Evolutionary conservation across 2,888 invertebrate genomes (phyloP).

Genomic region (Apodemia duryi): DNA sequence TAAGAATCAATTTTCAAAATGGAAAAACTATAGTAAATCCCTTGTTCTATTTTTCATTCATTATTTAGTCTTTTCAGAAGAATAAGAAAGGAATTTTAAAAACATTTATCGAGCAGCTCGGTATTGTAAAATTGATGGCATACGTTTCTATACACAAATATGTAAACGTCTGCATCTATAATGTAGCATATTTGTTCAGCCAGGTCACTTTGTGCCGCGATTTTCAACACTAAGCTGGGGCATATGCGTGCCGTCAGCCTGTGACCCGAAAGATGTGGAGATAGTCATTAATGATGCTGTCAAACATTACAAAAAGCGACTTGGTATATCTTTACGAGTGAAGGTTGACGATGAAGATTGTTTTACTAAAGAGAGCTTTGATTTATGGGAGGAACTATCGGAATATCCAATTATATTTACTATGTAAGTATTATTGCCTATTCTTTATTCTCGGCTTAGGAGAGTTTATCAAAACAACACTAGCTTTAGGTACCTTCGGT

Average conservation of each 20-base stretch:
- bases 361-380: constrained; percentile 61
- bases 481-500: too few relatives aligned
- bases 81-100: too few relatives aligned
- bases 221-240: constrained; percentile 86
- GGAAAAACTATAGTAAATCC: too few relatives aligned
- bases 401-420: constrained; percentile 62
- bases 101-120: too few relatives aligned
- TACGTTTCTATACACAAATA: too few relatives aligned
- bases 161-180: constrained; percentile 1
- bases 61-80: too few relatives aligned
- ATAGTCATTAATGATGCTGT: constrained; percentile 78
- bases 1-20: too few relatives aligned
- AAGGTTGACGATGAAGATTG: constrained; percentile 83
- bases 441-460: too few relatives aligned
- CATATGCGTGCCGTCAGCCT: constrained; percentile 83
- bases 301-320: constrained; percentile 79
- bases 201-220: constrained; percentile 85
- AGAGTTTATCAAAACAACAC: too few relatives aligned
- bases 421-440: constrained; percentile 47
- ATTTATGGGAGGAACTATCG: constrained; percentile 54
- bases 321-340: constrained; percentile 78
- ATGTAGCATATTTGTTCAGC: constrained; percentile 67
- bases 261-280: constrained; percentile 79
- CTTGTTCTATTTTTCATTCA: too few relatives aligned
- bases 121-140: too few relatives aligned